These are phyloP conservation scores for Noctilio leporinus DNA, from an alignment of 2,113 vertebrate species.

Conservation along the genomic window DNA sequence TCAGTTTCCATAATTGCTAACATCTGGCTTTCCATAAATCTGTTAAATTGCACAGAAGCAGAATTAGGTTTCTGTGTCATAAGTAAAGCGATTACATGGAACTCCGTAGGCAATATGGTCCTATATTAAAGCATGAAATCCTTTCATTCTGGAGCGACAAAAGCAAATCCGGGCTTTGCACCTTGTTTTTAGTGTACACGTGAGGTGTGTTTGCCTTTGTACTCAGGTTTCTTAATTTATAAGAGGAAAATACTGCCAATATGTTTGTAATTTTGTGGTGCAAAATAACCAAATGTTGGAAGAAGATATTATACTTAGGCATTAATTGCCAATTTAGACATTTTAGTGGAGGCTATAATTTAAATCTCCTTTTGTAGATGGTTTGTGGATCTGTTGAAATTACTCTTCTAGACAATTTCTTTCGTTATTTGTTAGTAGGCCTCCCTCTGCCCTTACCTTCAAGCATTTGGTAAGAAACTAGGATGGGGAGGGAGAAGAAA, in stretches of 20 bases:
- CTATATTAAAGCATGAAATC: constrained; percentile 74
- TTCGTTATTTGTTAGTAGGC: background rate
- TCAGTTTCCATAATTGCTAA: constrained; percentile 81
- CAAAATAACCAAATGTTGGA: background rate
- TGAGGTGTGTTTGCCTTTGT: background rate
- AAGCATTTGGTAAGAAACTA: background rate
- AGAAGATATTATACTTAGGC: background rate
- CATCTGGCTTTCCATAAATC: constrained; percentile 86
- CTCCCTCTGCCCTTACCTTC: background rate
- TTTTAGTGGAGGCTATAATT: background rate
- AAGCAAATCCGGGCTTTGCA: constrained; percentile 41
- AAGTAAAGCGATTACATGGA: constrained; percentile 81
- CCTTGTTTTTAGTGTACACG: background rate
- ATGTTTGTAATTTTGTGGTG: background rate
- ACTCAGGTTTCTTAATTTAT: constrained; percentile 4
- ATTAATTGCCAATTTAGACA: constrained; percentile 6
- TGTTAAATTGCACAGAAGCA: constrained; percentile 80
- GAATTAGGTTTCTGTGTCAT: constrained; percentile 79
- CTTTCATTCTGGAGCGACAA: constrained; percentile 61
- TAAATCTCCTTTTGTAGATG: background rate
- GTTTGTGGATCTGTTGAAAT: background rate
- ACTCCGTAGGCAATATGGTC: constrained; percentile 72
- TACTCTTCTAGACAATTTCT: background rate
- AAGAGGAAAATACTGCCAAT: background rate
- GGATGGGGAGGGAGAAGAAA: background rate